Evolutionary conservation across 2,888 invertebrate species (phyloP).

Genomic region (Parelbella ahira): DNA sequence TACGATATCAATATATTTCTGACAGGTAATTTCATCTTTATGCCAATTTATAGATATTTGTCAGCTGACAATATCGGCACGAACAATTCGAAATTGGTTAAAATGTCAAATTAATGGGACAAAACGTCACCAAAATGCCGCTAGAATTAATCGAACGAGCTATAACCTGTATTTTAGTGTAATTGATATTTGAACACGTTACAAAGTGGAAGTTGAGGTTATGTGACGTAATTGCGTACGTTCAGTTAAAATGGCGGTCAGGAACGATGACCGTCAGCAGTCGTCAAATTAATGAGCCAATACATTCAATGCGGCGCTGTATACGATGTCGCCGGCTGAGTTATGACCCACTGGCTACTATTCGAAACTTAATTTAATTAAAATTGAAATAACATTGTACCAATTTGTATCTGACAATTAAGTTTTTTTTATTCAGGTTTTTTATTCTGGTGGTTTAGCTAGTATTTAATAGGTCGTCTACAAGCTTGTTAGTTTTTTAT

Average conservation of each 20-base stretch:
- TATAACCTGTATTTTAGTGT: conserved; percentile 3
- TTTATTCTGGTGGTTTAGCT: too few relatives aligned
- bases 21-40: too few relatives aligned
- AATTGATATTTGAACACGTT: conserved; percentile 9
- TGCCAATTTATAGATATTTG: too few relatives aligned
- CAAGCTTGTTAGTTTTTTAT: too few relatives aligned
- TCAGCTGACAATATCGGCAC: too few relatives aligned
- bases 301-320: conserved; percentile 23
- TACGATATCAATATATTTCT: too few relatives aligned
- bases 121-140: too few relatives aligned
- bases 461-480: too few relatives aligned
- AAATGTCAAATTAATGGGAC: too few relatives aligned
- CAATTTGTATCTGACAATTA: too few relatives aligned
- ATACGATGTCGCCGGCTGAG: conserved; percentile 18
- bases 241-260: conserved; percentile 24
- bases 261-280: conserved; percentile 19
- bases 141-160: background rate
- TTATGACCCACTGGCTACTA: conserved; percentile 9
- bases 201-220: conserved; percentile 13
- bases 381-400: conserved; percentile 6
- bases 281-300: conserved; percentile 25
- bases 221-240: conserved; percentile 16
- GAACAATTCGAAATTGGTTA: too few relatives aligned
- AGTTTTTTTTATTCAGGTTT: too few relatives aligned
- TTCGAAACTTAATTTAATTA: conserved; percentile 12